Evolutionary conservation across 2,888 invertebrate genomes (phyloP).

Genomic region (Euzophera pinguis): DNA sequence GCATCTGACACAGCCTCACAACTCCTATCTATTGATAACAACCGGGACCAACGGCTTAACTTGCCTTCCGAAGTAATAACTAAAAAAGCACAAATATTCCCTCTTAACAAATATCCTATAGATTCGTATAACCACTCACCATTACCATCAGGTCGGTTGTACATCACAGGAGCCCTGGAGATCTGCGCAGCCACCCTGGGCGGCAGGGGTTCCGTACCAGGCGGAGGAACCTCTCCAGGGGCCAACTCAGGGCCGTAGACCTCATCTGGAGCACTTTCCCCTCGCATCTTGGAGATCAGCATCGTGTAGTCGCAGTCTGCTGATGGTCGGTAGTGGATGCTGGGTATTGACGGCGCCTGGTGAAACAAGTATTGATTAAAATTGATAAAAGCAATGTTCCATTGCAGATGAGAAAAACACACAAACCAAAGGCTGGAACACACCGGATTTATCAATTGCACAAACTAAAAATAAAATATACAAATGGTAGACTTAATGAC

Average conservation of each 20-base stretch:
- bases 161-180: constrained; percentile 55
- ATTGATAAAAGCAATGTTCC: not conserved
- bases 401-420: too few species aligned
- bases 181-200: constrained; percentile 30
- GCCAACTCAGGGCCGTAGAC: constrained; percentile 35
- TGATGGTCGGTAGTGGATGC: constrained; percentile 89
- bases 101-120: not conserved
- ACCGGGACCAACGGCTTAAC: too few species aligned
- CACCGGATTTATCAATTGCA: too few species aligned
- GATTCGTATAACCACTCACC: not conserved
- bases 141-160: constrained; percentile 35
- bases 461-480: too few species aligned
- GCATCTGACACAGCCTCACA: too few species aligned
- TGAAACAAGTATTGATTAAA: not conserved
- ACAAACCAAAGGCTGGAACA: too few species aligned
- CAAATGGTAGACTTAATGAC: too few species aligned
- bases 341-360: constrained; percentile 79
- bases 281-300: constrained; percentile 91
- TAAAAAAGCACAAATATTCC: too few species aligned
- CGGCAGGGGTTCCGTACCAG: constrained; percentile 58
- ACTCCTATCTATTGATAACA: too few species aligned
- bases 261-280: constrained; percentile 51
- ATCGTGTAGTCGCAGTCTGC: constrained; percentile 93
- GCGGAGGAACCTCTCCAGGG: constrained; percentile 61
- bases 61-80: too few species aligned